Percentiles rank a stretch among this genome's conserved stretches.
These are phyloP conservation scores for Druon quercuslanigerum DNA, from an alignment of 1,140 invertebrate genomes.

Conservation along the genomic window DNA sequence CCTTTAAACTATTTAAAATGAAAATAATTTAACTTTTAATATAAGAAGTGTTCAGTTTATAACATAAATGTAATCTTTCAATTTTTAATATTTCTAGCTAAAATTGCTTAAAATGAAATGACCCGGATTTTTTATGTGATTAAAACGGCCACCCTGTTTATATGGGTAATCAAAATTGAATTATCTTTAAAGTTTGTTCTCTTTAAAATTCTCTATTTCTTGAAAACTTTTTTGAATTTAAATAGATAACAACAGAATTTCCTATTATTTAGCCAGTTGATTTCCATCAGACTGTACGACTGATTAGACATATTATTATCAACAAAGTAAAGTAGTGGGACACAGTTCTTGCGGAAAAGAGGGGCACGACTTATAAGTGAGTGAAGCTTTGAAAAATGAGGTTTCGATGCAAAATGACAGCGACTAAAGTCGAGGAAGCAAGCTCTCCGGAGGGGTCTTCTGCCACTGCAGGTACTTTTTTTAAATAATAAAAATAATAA, in stretches of 20 bases:
- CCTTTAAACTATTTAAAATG: no score
- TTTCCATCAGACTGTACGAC: not conserved
- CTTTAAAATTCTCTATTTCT: not conserved
- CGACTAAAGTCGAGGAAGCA: not conserved
- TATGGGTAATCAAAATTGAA: no score
- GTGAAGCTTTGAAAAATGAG: not conserved
- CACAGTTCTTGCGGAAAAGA: not conserved
- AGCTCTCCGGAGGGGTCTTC: not conserved
- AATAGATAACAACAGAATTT: not conserved
- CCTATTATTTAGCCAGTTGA: not conserved
- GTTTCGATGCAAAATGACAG: constrained; percentile 10
- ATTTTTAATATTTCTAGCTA: no score
- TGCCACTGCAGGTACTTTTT: not conserved
- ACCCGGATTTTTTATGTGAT: no score
- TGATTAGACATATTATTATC: not conserved
- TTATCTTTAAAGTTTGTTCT: no score
- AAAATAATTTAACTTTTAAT: no score
- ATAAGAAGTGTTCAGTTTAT: no score
- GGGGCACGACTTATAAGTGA: constrained; percentile 12
- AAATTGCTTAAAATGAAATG: no score
- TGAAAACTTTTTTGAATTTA: not conserved
- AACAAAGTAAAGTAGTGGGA: not conserved
- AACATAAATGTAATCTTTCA: no score
- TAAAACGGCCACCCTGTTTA: no score
- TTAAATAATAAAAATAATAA: not conserved